Conservation (phyloP, 2,797 vertebrate species). For the Melanotaenia maccullochi region DNA sequence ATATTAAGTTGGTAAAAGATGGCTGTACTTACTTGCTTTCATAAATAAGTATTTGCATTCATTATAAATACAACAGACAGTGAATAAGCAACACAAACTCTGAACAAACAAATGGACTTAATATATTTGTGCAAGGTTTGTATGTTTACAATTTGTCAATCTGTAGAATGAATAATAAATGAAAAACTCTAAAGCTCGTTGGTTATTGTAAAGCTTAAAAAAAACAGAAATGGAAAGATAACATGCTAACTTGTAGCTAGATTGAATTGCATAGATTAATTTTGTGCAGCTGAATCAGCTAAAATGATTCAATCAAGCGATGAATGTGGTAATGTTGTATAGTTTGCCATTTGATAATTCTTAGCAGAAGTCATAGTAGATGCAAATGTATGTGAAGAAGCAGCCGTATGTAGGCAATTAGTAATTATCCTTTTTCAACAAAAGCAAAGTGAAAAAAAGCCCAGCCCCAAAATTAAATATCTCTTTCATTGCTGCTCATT, state of each 20-base stretch:
- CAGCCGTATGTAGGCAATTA: no score
- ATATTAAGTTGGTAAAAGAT: not conserved
- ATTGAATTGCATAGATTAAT: not conserved
- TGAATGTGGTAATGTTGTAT: no score
- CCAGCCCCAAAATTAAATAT: no score
- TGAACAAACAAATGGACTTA: conserved; percentile 1
- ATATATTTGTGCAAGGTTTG: not conserved
- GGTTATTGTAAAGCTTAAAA: not conserved
- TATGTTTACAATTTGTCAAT: not conserved
- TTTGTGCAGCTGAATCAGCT: conserved; percentile 1
- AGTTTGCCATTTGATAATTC: no score
- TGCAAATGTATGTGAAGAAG: no score
- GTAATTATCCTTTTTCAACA: not conserved
- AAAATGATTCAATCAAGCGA: not conserved
- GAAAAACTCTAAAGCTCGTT: not conserved
- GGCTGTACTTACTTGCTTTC: not conserved
- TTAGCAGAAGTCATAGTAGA: no score
- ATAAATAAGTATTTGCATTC: not conserved
- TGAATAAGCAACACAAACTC: not conserved
- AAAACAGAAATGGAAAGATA: conserved; percentile 10
- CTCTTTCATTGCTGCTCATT: no score
- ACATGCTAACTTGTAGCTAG: not conserved
- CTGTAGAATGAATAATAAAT: conserved; percentile 6
- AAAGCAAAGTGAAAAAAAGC: not conserved
- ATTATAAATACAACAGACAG: not conserved